These are phyloP conservation scores for Actias luna DNA, from an alignment of 2,888 invertebrate genomes.

Conservation along the genomic window DNA sequence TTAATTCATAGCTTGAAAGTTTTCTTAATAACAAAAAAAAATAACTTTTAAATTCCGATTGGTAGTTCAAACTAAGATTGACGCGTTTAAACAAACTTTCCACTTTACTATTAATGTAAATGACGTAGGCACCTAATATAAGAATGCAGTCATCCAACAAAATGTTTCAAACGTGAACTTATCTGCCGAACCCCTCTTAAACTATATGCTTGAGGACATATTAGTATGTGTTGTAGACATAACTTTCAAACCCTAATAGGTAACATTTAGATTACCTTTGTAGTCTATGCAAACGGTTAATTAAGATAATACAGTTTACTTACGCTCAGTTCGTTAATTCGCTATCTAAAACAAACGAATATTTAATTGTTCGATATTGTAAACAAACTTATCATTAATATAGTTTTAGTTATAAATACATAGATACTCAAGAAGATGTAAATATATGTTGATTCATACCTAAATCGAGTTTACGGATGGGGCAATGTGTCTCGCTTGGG, in stretches of 20 bases:
- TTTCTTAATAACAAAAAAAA: no score
- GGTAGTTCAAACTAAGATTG: no score
- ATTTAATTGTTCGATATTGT: conserved; percentile 31
- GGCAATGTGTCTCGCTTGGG: no score
- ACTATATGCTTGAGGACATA: background rate
- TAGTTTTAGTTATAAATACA: background rate
- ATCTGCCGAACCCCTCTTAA: background rate
- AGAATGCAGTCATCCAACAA: background rate
- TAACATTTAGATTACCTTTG: conserved; percentile 11
- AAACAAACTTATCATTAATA: conserved; percentile 21
- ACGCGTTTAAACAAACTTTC: no score
- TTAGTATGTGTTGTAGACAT: conserved; percentile 11
- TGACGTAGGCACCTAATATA: no score
- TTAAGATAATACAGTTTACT: conserved; percentile 23
- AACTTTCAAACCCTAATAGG: conserved; percentile 19
- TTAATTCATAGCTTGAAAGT: no score
- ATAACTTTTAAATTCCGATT: no score
- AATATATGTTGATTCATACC: conserved; percentile 1
- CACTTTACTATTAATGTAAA: no score
- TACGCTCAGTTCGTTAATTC: background rate
- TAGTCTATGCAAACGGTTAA: conserved; percentile 29
- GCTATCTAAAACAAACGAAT: conserved; percentile 22
- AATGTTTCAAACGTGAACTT: background rate
- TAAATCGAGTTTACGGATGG: no score
- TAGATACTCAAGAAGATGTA: background rate